phyloP scores from a whole-genome alignment of 2,113 vertebrate genomes.

The Pitta sordida region DNA sequence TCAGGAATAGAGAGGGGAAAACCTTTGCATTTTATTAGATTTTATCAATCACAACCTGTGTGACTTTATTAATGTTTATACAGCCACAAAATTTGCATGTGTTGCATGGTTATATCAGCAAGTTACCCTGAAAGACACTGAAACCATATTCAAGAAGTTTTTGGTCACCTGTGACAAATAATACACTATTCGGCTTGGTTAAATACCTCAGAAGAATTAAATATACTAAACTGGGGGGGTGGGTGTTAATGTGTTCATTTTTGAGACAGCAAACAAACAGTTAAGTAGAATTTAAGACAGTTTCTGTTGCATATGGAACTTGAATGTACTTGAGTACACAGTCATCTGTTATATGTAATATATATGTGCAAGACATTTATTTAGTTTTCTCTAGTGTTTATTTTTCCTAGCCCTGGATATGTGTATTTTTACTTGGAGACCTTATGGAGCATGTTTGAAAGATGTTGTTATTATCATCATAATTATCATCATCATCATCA shows the following conservation, averaged over 20 bases:
- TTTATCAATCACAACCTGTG: neutral
- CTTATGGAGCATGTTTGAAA: neutral
- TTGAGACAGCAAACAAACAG: neutral
- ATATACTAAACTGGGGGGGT: neutral
- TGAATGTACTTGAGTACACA: neutral
- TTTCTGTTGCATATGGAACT: neutral
- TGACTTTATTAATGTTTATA: conserved; percentile 7
- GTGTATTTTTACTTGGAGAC: neutral
- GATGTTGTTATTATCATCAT: neutral
- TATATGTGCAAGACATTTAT: neutral
- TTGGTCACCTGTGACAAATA: neutral
- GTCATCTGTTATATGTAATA: neutral
- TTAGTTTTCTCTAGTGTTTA: neutral
- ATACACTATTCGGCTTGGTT: neutral
- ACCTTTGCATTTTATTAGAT: conserved; percentile 11
- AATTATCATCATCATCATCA: neutral
- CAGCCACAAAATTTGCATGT: neutral
- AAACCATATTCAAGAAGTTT: neutral
- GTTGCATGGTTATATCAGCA: neutral
- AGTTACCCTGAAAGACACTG: neutral
- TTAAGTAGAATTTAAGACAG: neutral
- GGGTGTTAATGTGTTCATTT: neutral
- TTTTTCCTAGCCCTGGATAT: neutral
- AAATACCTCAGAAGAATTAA: neutral
- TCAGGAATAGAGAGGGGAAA: conserved; percentile 63